Evolutionary conservation across 2,113 vertebrate species (phyloP).

Genomic region (Hyla sarda): DNA sequence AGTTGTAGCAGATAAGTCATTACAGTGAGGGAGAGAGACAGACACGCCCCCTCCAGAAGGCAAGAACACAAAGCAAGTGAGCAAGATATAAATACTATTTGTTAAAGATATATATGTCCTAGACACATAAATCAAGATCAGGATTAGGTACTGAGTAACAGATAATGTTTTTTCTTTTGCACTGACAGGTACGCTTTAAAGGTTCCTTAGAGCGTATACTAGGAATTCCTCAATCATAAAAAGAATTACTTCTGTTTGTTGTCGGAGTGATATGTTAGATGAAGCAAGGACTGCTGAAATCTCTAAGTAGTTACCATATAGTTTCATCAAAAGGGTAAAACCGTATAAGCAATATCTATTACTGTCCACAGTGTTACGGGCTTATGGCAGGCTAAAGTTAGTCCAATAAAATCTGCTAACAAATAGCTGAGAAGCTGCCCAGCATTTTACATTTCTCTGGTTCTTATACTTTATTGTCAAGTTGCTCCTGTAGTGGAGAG

Average conservation of each 20-base stretch:
- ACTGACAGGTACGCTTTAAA: too few species aligned
- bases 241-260: background rate
- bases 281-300: background rate
- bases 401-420: background rate
- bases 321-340: background rate
- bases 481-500: background rate
- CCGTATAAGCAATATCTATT: background rate
- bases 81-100: too few species aligned
- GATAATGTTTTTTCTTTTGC: too few species aligned
- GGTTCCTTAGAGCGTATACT: too few species aligned
- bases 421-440: background rate
- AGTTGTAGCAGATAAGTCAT: too few species aligned
- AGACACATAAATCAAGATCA: too few species aligned
- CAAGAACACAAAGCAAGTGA: too few species aligned
- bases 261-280: background rate
- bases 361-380: background rate
- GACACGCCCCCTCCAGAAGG: too few species aligned
- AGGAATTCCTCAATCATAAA: too few species aligned
- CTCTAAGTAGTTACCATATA: background rate
- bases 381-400: background rate
- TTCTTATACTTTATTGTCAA: background rate
- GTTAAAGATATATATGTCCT: too few species aligned
- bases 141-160: too few species aligned
- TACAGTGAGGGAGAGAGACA: too few species aligned
- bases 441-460: background rate